Evolutionary conservation across 1,140 invertebrate species (phyloP).

Genomic region (Pseudoatta argentina): DNA sequence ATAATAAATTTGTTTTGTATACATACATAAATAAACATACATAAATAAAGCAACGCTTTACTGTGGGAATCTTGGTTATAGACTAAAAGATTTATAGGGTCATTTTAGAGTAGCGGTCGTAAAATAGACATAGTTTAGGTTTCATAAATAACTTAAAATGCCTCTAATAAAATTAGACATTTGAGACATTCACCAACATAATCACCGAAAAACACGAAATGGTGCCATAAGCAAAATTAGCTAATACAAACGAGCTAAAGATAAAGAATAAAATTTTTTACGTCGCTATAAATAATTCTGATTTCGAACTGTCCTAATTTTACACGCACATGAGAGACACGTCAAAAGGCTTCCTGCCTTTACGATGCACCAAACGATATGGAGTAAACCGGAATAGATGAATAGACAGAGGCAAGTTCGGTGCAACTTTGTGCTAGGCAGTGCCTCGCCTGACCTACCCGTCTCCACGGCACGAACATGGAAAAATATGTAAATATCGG

Average conservation of each 20-base stretch:
- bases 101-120: background rate
- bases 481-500: slow-evolving; percentile 82
- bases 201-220: background rate
- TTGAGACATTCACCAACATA: background rate
- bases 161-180: slow-evolving; percentile 8
- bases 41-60: background rate
- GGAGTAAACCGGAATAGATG: slow-evolving; percentile 24
- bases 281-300: background rate
- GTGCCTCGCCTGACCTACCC: slow-evolving; percentile 80
- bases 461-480: slow-evolving; percentile 77
- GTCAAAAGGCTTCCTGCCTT: slow-evolving; percentile 5
- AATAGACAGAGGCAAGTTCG: slow-evolving; percentile 47
- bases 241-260: background rate
- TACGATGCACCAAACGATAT: slow-evolving; percentile 16
- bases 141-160: slow-evolving; percentile 9
- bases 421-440: slow-evolving; percentile 79
- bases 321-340: slow-evolving; percentile 18
- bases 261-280: slow-evolving; percentile 32
- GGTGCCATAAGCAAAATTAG: background rate
- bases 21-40: background rate
- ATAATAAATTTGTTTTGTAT: background rate
- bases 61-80: background rate
- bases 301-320: slow-evolving; percentile 24
- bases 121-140: background rate
- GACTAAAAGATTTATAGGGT: background rate